A percentile compares a stretch with the other conserved stretches of the same genome.
These are phyloP conservation scores for Turritopsis rubra DNA, from an alignment of 30 jellyfish, hydroid and myxozoan species.

Conservation along the genomic window DNA sequence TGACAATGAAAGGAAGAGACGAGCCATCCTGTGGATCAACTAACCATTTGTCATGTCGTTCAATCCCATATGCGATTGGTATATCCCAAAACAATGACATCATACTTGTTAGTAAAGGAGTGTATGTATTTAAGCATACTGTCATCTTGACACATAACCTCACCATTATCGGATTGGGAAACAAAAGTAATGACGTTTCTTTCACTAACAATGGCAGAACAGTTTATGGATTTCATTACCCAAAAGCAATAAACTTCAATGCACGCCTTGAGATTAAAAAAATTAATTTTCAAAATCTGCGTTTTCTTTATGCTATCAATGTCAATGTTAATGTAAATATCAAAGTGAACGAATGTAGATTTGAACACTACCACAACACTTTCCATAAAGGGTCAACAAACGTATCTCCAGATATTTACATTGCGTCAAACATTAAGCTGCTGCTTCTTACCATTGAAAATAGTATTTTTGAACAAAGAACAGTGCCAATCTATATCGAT, in stretches of 20 bases:
- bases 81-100: not conserved
- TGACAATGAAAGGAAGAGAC: not conserved
- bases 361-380: not conserved
- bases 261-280: not conserved
- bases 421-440: not conserved
- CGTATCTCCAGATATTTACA: not conserved
- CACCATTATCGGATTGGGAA: not conserved
- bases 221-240: not conserved
- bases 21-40: not conserved
- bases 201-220: not conserved
- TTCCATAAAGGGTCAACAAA: not conserved
- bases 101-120: not conserved
- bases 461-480: not conserved
- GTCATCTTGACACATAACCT: not conserved
- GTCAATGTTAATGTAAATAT: not conserved
- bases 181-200: not conserved
- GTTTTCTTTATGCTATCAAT: not conserved
- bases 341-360: not conserved
- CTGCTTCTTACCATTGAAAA: not conserved
- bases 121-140: not conserved
- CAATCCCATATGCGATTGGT: not conserved
- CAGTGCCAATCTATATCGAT: not conserved
- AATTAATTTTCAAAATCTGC: not conserved
- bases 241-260: not conserved
- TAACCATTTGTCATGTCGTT: not conserved